Percentiles rank a stretch among this genome's conserved stretches.
Evolutionary conservation across 2,113 vertebrate species (phyloP).

Genomic region (Lonchura striata): DNA sequence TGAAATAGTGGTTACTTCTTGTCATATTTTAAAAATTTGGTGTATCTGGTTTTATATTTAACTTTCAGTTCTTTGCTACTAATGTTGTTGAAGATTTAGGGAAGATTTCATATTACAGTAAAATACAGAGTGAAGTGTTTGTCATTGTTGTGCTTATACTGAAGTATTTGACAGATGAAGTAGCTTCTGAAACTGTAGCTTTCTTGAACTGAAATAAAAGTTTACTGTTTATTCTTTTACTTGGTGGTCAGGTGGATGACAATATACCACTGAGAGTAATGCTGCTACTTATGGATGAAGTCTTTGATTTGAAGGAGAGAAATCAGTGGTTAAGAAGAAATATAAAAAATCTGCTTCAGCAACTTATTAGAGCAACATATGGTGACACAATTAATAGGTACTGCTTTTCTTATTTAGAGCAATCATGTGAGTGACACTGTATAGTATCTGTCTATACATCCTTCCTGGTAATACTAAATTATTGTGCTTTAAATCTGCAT

Average conservation of each 20-base stretch:
- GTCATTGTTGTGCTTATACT: neutral
- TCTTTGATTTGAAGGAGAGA: conserved; percentile 97
- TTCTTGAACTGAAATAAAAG: neutral
- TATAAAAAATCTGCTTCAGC: conserved; percentile 97
- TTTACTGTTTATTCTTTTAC: neutral
- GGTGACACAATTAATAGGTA: conserved; percentile 98
- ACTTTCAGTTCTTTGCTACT: neutral
- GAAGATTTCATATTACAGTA: neutral
- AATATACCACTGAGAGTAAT: conserved; percentile 96
- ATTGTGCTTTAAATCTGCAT: neutral
- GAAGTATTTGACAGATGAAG: neutral
- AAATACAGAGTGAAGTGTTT: neutral
- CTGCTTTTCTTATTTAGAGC: neutral
- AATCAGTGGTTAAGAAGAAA: conserved; percentile 98
- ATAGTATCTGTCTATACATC: neutral
- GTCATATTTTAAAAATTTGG: neutral
- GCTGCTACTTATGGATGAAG: conserved; percentile 98
- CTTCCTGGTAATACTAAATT: neutral
- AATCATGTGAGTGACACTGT: neutral
- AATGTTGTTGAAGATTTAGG: neutral
- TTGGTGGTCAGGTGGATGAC: conserved; percentile 87
- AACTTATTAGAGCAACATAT: conserved; percentile 95
- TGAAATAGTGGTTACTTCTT: neutral
- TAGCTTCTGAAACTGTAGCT: neutral
- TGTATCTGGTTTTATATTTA: neutral